These are phyloP conservation scores for Zoanthus sansibaricus DNA, from an alignment of 92 coral and sea anemone species.

Conservation along the genomic window DNA sequence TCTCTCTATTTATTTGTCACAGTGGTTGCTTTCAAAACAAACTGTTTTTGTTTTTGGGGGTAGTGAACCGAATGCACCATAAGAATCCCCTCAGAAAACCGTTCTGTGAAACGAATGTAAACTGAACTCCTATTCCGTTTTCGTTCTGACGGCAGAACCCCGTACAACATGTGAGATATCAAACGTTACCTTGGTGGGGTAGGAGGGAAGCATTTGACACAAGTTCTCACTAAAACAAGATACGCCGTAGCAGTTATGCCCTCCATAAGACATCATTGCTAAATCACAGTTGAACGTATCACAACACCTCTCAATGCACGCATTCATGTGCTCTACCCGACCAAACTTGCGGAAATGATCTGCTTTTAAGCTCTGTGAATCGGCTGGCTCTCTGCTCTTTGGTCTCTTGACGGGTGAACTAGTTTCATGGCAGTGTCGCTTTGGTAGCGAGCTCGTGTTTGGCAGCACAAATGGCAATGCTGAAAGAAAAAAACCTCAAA, in stretches of 20 bases:
- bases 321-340: slow-evolving; percentile 74
- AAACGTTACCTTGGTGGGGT: slow-evolving; percentile 84
- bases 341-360: slow-evolving; percentile 88
- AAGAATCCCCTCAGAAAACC: neutral
- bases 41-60: slow-evolving; percentile 10
- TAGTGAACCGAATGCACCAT: slow-evolving; percentile 38
- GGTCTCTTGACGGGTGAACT: neutral
- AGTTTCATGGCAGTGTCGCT: slow-evolving; percentile 10
- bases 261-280: slow-evolving; percentile 94
- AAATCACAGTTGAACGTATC: slow-evolving; percentile 74
- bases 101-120: neutral
- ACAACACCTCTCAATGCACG: slow-evolving; percentile 80
- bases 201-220: slow-evolving; percentile 87
- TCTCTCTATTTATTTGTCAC: slow-evolving; percentile 5
- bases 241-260: slow-evolving; percentile 82
- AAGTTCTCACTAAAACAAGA: slow-evolving; percentile 86
- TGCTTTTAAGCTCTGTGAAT: slow-evolving; percentile 54
- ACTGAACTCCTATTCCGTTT: neutral
- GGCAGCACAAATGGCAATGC: slow-evolving; percentile 32
- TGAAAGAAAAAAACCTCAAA: too few relatives aligned
- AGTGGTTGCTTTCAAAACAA: slow-evolving; percentile 27
- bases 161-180: slow-evolving; percentile 81
- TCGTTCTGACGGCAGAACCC: slow-evolving; percentile 10
- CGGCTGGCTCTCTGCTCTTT: neutral
- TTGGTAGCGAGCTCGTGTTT: slow-evolving; percentile 26